Conservation (phyloP, 2,797 vertebrate genomes). For the Malacoctenus gilli region DNA sequence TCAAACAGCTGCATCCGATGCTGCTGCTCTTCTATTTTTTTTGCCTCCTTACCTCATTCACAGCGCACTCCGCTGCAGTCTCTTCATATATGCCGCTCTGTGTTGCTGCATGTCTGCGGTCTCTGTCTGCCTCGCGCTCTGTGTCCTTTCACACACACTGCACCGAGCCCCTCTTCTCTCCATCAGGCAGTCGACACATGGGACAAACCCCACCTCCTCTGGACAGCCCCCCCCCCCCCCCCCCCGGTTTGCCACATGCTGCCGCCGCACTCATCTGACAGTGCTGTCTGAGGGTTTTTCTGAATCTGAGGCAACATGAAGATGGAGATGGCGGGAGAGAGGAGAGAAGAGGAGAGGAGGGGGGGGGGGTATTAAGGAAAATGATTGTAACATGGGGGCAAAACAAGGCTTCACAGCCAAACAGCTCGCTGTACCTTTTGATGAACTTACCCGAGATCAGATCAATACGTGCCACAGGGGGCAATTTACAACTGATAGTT, state of each 20-base stretch:
- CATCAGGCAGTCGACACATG: conserved; percentile 68
- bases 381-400: conserved; percentile 28
- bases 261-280: conserved; percentile 43
- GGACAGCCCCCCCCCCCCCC: conserved; percentile 65
- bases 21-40: conserved; percentile 21
- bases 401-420: conserved; percentile 1
- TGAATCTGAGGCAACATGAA: conserved; percentile 18
- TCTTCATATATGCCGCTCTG: conserved; percentile 61
- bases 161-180: conserved; percentile 67
- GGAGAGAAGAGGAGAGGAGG: neutral
- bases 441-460: conserved; percentile 30
- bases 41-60: conserved; percentile 63
- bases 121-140: conserved; percentile 57
- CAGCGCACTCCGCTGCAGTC: conserved; percentile 59
- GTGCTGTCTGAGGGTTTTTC: conserved; percentile 3
- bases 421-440: conserved; percentile 15
- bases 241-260: conserved; percentile 51
- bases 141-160: conserved; percentile 64
- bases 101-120: conserved; percentile 65
- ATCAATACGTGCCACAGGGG: conserved; percentile 55
- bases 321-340: conserved; percentile 3
- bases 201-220: conserved; percentile 75
- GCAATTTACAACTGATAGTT: conserved; percentile 51
- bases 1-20: neutral
- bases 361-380: neutral